These are phyloP conservation scores for Cyphomyrus plagiostoma DNA, from an alignment of 2,113 vertebrate species.

Conservation along the genomic window DNA sequence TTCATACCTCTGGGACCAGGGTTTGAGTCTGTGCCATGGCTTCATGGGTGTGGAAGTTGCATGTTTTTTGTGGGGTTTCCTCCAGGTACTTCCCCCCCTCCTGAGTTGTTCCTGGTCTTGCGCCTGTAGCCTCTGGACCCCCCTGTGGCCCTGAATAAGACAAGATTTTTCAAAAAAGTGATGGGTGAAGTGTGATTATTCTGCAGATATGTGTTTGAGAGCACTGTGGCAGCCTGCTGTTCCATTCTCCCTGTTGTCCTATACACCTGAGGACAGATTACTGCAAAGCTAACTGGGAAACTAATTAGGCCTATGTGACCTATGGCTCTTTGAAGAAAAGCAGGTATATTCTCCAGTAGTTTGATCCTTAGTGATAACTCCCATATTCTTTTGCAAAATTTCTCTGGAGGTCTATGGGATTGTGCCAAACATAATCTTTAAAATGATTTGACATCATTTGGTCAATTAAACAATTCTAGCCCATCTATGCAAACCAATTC, in stretches of 20 bases:
- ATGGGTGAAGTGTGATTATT: neutral
- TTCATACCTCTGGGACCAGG: neutral
- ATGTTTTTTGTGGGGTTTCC: neutral
- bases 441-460: neutral
- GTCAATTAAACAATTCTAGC: neutral
- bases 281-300: neutral
- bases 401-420: neutral
- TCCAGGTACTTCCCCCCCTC: no score
- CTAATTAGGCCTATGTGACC: neutral
- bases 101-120: neutral
- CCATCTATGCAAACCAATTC: neutral
- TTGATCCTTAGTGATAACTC: neutral
- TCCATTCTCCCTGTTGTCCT: neutral
- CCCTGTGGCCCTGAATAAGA: neutral
- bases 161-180: neutral
- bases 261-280: neutral
- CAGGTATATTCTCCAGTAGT: neutral
- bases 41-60: neutral
- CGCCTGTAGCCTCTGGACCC: neutral
- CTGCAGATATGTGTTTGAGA: neutral
- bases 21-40: neutral
- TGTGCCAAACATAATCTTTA: neutral
- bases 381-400: neutral
- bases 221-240: neutral
- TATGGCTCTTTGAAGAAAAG: neutral